Evolutionary conservation across 35 echinoderm and acorn worm species (phyloP).

Genomic region (Heliocidaris erythrogramma): DNA sequence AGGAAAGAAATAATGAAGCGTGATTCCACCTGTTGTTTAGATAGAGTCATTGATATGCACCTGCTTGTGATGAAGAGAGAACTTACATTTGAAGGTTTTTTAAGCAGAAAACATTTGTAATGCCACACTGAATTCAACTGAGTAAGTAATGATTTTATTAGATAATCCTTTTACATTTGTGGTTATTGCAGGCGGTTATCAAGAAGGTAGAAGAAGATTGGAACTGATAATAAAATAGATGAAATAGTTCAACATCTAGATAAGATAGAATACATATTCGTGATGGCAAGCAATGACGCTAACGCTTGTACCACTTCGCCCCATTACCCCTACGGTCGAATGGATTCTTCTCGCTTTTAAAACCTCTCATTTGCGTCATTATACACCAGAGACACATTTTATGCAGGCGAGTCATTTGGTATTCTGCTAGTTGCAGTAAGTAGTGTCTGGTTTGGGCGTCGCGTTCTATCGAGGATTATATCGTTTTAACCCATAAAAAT

Average conservation of each 20-base stretch:
- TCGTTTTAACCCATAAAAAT: not conserved
- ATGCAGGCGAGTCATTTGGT: not conserved
- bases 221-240: not conserved
- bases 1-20: no score
- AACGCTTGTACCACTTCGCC: not conserved
- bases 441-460: not conserved
- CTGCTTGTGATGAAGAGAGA: no score
- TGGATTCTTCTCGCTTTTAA: not conserved
- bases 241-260: not conserved
- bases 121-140: no score
- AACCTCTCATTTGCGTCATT: constrained; percentile 40
- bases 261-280: not conserved
- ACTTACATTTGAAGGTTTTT: no score
- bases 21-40: no score
- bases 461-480: not conserved
- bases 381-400: constrained; percentile 30
- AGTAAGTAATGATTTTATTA: no score
- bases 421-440: not conserved
- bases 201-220: not conserved
- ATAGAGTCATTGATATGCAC: no score
- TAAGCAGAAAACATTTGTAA: no score
- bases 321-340: not conserved
- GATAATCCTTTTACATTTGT: no score
- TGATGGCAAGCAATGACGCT: not conserved
- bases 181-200: not conserved